Evolutionary conservation across 30 jellyfish, hydroid and myxozoan species (phyloP).

Genomic region (Aurelia aurita): DNA sequence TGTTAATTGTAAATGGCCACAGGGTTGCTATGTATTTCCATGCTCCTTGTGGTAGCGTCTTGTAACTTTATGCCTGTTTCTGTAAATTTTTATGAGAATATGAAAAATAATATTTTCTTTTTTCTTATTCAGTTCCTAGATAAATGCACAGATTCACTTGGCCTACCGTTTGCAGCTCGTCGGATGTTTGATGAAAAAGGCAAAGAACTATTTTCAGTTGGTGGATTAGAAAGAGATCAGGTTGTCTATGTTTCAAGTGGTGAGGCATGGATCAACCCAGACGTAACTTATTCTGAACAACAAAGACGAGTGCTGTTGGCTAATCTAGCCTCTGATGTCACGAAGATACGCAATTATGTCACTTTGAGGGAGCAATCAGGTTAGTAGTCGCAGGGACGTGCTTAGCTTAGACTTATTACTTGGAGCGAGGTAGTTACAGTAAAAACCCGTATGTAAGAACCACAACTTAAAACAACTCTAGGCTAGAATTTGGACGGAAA

Average conservation of each 20-base stretch:
- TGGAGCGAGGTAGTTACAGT: too few relatives aligned
- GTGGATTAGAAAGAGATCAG: conserved; percentile 69
- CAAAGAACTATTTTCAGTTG: conserved; percentile 65
- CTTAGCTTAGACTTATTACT: too few relatives aligned
- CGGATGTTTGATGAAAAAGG: conserved; percentile 84
- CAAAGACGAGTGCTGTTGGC: conserved; percentile 81
- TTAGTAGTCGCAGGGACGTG: not conserved
- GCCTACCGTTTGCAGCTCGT: conserved; percentile 93
- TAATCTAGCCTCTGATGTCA: conserved; percentile 81
- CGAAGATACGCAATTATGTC: conserved; percentile 59
- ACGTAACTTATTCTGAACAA: conserved; percentile 68
- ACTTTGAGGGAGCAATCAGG: conserved; percentile 73
- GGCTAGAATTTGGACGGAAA: too few relatives aligned
- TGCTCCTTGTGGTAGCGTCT: not conserved
- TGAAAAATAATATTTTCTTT: too few relatives aligned
- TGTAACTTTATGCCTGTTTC: too few relatives aligned
- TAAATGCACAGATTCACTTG: conserved; percentile 78
- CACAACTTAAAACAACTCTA: too few relatives aligned
- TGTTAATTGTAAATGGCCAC: too few relatives aligned
- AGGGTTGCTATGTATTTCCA: too few relatives aligned
- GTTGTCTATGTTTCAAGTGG: conserved; percentile 89
- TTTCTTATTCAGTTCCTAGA: conserved; percentile 67
- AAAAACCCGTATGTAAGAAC: too few relatives aligned
- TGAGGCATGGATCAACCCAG: conserved; percentile 87
- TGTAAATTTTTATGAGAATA: too few relatives aligned